Evolutionary conservation across 2,797 vertebrate species (phyloP).

Genomic region (Megalops cyprinoides): DNA sequence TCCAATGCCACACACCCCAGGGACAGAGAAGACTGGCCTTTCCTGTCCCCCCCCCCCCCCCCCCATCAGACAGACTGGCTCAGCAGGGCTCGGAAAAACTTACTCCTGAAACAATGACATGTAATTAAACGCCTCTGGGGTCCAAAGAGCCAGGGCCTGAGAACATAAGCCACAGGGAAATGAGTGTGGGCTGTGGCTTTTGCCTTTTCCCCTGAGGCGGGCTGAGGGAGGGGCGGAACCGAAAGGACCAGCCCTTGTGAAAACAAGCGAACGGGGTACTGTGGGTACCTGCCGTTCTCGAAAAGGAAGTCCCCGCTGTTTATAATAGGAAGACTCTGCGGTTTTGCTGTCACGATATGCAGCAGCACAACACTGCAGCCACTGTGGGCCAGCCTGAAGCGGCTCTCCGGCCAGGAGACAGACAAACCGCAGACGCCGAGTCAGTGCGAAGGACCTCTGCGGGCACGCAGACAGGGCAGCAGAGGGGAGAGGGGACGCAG

Average conservation of each 20-base stretch:
- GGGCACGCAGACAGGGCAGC: background rate
- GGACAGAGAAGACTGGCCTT: no score
- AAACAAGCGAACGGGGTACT: background rate
- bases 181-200: background rate
- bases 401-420: background rate
- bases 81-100: background rate
- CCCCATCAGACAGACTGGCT: background rate
- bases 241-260: background rate
- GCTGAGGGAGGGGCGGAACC: background rate
- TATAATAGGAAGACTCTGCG: no score
- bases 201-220: background rate
- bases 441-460: background rate
- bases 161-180: background rate
- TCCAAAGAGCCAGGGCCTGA: constrained; percentile 4
- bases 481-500: no score
- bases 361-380: background rate
- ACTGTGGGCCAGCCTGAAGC: background rate
- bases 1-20: no score
- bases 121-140: background rate
- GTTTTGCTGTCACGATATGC: background rate
- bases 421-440: background rate
- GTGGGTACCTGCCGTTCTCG: background rate
- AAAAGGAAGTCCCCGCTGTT: no score
- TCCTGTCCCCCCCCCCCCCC: no score
- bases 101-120: background rate